Evolutionary conservation across 2,797 vertebrate species (phyloP), one percentile per base, ranked within the genome.

Genomic region (Spinus olivaceus): DNA sequence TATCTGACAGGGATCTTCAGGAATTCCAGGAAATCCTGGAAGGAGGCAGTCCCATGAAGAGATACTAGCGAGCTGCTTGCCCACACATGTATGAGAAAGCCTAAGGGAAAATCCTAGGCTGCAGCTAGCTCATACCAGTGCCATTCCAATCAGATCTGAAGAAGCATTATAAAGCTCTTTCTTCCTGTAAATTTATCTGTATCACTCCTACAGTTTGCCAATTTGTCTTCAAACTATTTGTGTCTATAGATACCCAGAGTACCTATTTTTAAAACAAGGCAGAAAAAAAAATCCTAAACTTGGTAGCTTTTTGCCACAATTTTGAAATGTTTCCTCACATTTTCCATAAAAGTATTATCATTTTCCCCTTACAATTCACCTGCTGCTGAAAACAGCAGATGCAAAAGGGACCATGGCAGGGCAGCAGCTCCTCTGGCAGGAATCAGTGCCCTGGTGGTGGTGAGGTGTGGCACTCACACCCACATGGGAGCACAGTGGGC

Each of bases 71-170:
- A 89, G 60, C 67, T 85, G 51, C 74, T 41, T 53, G 91, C 57
- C 57, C 77, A 60, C 56, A 60, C 60, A 25, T 3, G 28, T 35
- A 85, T 11, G 61, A 70, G 83, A 87, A 82, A 82, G 91, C 86
- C 89, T 53, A 46, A 37, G 86, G 92, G 84, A 94, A 90, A 96
- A 84, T 63, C 79, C 81, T 74, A 81, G 67, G 24, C 53, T 61
- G 79, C 2, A 81, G 49, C 57, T 78, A 85, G 61, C 53, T 93
- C 30, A 21, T 21, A 24, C 27, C 74, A 57, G 12, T 81, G 80
- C 77, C 63, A 70, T 54, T 88, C 85, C 88, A 74, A 72, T 44
- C 4, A 22, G 24, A 85, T 13, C 65, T 94, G 39, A 90, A 83
- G 65, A 83, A 61, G 27, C 6, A 81, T 64, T 73, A 78, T 17